A percentile compares a stretch with the other conserved stretches of the same genome.
Conservation (phyloP, 1,140 invertebrate genomes). For the Brachystomella parvula region DNA sequence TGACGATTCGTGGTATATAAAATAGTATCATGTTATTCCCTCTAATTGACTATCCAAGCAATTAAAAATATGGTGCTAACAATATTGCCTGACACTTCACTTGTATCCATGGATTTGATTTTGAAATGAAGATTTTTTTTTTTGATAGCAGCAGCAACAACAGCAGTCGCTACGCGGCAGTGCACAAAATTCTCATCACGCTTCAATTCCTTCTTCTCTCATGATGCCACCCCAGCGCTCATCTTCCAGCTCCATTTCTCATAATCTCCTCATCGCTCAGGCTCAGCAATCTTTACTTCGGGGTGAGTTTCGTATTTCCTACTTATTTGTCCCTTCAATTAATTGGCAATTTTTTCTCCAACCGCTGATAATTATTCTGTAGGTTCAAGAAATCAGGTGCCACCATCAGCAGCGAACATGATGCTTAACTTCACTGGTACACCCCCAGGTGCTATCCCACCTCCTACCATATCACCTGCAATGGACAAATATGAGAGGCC, state of each 20-base stretch:
- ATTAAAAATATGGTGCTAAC: conserved; percentile 16
- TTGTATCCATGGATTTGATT: too few relatives aligned
- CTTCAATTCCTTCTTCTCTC: conserved; percentile 45
- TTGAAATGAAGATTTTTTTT: conserved; percentile 42
- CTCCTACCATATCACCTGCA: conserved; percentile 32
- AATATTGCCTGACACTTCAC: too few relatives aligned
- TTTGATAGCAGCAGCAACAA: conserved; percentile 45
- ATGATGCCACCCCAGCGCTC: conserved; percentile 44
- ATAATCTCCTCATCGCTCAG: conserved; percentile 54
- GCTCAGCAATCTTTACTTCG: conserved; percentile 52
- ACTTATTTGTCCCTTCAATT: background rate
- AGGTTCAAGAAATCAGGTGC: conserved; percentile 25
- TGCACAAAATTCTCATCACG: conserved; percentile 39
- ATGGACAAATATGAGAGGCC: conserved; percentile 36
- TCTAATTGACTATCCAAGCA: background rate
- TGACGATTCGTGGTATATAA: conserved; percentile 2
- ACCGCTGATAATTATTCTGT: background rate
- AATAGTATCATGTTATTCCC: background rate
- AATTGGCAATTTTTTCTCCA: too few relatives aligned
- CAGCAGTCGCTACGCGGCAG: background rate
- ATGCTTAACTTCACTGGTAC: conserved; percentile 32
- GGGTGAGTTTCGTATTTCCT: conserved; percentile 24
- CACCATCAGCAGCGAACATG: conserved; percentile 25
- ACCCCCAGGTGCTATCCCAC: conserved; percentile 36
- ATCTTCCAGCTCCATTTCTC: conserved; percentile 42